Evolutionary conservation across 2,113 vertebrate species (phyloP), one percentile per base, ranked within the genome.

Genomic region (Dicentrarchus labrax): DNA sequence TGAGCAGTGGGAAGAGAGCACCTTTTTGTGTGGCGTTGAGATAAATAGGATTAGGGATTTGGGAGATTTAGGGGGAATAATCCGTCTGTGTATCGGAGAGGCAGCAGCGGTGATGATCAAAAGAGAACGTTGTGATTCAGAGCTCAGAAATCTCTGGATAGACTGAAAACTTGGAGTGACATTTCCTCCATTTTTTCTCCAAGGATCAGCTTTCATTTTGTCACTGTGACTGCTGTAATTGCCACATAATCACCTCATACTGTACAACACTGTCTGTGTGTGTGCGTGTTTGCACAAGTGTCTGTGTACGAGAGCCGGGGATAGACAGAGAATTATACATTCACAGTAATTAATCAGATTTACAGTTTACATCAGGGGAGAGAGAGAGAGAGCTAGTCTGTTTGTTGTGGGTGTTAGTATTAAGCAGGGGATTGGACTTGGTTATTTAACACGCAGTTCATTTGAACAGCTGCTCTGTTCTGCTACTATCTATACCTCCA

Each of bases 1-100:
- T 76, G 82, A 93, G 85, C 92, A 89, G 90, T 80, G 90, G 87
- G 86, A 86, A 90, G 86, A 92, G 90, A 86, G 84, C 86, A 89
- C 88, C 85, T 91, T 90, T 93, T 86, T 92, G 86, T 92, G 90
- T 92, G 86, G 90, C 69, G 86, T 90, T 80, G 91, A 89, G 90
- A 94, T 94, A 94, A 94, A 94, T 93, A 93, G 93, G 93, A 95
- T 95, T 95, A 93, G 83, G 93, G 94, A 93, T 94, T 94, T 93
- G 91, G 87, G 92, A 92, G 93, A 93, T 95, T 95, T 93, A 93
- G 87, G 22, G 53, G 80, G 80, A 94, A 92, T 94, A 95, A 94
- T 94, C 93, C 93, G 47, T 81, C 89, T 88, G 90, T 88, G 86
- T 92, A 93, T 93, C 89, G 43, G 91, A 92, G 91, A 92, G 88